These are phyloP conservation scores for Campoplex capitator DNA, from an alignment of 2,888 invertebrate species.

Conservation along the genomic window DNA sequence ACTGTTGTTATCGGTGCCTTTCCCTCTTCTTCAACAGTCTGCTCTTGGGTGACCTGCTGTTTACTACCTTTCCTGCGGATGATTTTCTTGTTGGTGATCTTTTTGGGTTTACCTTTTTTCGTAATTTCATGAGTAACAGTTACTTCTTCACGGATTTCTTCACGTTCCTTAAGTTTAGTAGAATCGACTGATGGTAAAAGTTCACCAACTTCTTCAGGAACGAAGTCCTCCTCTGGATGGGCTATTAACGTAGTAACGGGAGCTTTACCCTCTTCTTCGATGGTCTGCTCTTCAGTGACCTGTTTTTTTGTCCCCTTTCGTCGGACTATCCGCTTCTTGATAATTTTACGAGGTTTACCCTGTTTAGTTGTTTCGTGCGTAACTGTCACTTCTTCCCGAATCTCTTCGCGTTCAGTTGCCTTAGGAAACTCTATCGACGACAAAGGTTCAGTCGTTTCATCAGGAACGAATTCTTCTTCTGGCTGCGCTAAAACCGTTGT, in stretches of 20 bases:
- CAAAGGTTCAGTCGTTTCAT: conserved; percentile 51
- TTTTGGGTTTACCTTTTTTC: conserved; percentile 72
- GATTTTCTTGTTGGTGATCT: conserved; percentile 81
- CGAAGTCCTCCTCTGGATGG: conserved; percentile 65
- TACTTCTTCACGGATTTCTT: conserved; percentile 71
- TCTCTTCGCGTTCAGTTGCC: conserved; percentile 60
- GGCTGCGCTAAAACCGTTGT: conserved; percentile 81
- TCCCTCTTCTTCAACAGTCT: conserved; percentile 82
- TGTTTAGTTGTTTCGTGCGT: conserved; percentile 67
- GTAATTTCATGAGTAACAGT: conserved; percentile 75
- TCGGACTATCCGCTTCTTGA: conserved; percentile 75
- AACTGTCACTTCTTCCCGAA: conserved; percentile 63
- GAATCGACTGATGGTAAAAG: conserved; percentile 63
- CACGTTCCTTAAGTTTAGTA: conserved; percentile 71
- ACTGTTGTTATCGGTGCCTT: conserved; percentile 82
- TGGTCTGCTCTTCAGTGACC: conserved; percentile 84
- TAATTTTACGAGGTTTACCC: conserved; percentile 83
- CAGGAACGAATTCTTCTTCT: conserved; percentile 65
- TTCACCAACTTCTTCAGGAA: conserved; percentile 75
- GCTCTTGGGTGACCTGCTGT: conserved; percentile 84
- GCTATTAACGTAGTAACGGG: conserved; percentile 83
- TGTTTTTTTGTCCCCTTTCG: conserved; percentile 83
- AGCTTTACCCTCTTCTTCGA: conserved; percentile 85
- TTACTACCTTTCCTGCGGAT: conserved; percentile 82
- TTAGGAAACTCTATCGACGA: conserved; percentile 55